phyloP scores from a whole-genome alignment of 1,140 invertebrate species.

The Diachasmimorpha longicaudata region DNA sequence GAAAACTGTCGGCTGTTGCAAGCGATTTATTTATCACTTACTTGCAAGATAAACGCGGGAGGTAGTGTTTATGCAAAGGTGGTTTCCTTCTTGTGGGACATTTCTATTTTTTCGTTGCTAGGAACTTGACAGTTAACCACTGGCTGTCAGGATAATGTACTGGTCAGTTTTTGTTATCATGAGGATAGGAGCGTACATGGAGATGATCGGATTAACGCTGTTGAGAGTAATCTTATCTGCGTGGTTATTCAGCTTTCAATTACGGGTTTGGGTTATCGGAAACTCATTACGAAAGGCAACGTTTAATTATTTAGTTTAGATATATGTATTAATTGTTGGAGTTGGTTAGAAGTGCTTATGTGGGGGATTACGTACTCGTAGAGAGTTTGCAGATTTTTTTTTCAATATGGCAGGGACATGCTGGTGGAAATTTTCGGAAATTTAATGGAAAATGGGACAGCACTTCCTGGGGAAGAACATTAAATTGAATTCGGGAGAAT shows the following conservation, averaged over 20 bases:
- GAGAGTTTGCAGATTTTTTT: too few species aligned
- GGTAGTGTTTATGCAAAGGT: background rate
- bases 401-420: too few species aligned
- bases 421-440: too few species aligned
- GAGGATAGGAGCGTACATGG: background rate
- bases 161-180: background rate
- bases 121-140: background rate
- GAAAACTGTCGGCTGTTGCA: background rate
- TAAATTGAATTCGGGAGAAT: too few species aligned
- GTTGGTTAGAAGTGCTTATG: background rate
- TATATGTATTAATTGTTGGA: background rate
- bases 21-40: conserved; percentile 1
- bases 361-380: too few species aligned
- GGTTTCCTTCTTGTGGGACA: background rate
- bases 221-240: background rate
- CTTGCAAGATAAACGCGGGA: background rate
- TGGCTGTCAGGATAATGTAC: background rate
- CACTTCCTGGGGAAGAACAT: too few species aligned
- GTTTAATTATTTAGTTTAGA: background rate
- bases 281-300: background rate
- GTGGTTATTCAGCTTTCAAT: background rate
- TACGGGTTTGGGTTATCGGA: background rate
- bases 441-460: too few species aligned
- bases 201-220: background rate
- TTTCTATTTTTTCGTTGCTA: background rate